Evolutionary conservation across 2,888 invertebrate genomes (phyloP).

Genomic region (Invenusta paracnida): DNA sequence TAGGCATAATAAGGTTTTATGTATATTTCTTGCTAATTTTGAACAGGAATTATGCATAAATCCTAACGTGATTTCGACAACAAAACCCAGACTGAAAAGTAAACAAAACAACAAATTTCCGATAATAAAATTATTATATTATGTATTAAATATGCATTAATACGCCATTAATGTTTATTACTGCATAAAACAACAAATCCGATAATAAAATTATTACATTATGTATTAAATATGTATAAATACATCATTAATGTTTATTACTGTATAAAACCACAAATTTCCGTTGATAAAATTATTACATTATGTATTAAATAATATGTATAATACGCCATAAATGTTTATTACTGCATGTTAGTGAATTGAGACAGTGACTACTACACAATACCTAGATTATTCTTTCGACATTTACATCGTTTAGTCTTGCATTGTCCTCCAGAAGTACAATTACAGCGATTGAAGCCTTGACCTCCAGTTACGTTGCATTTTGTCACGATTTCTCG

Average conservation of each 20-base stretch:
- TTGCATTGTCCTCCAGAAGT: conserved; percentile 21
- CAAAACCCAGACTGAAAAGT: neutral
- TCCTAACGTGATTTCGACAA: neutral
- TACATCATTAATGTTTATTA: too few relatives aligned
- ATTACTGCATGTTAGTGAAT: neutral
- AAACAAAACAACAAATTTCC: neutral
- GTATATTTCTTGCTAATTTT: neutral
- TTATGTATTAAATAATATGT: neutral
- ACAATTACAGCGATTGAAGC: conserved; percentile 11
- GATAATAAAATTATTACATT: too few relatives aligned
- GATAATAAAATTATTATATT: neutral
- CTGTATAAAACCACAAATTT: too few relatives aligned
- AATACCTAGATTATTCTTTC: neutral
- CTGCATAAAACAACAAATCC: too few relatives aligned
- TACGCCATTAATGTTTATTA: neutral
- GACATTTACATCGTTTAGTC: neutral
- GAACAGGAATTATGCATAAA: neutral
- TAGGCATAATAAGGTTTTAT: neutral
- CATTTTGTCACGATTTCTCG: neutral
- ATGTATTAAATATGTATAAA: too few relatives aligned
- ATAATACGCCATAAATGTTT: neutral
- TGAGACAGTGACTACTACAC: neutral
- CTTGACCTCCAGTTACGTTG: conserved; percentile 6
- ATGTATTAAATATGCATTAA: neutral
- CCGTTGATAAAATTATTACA: neutral